A percentile compares a stretch with the other conserved stretches of the same genome.
phyloP scores from a whole-genome alignment of 2,888 invertebrate species.

The Epicampocera succincta region DNA sequence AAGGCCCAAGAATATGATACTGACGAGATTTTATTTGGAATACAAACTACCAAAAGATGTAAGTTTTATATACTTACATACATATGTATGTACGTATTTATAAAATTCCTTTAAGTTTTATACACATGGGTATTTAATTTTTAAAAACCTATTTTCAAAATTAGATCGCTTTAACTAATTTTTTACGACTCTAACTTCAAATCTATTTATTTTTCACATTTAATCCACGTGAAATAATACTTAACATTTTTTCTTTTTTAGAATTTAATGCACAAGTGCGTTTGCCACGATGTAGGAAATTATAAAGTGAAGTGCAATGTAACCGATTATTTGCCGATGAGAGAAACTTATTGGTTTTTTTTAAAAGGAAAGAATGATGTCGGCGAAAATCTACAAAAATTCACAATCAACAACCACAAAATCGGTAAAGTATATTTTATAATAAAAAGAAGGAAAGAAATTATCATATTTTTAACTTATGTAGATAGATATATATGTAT shows the following conservation, averaged over 20 bases:
- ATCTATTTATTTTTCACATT: too few species aligned
- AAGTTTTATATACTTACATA: conserved; percentile 40
- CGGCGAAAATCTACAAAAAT: conserved; percentile 83
- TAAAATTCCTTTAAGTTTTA: not conserved
- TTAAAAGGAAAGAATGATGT: conserved; percentile 84
- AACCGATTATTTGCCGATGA: conserved; percentile 48
- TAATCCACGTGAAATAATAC: too few species aligned
- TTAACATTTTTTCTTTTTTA: conserved; percentile 33
- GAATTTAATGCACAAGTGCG: conserved; percentile 57
- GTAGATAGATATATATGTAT: too few species aligned
- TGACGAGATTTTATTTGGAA: conserved; percentile 82
- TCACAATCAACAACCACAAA: conserved; percentile 84
- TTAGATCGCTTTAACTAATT: too few species aligned
- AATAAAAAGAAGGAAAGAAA: too few species aligned
- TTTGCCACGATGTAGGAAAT: conserved; percentile 15
- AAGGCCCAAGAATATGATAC: conserved; percentile 83
- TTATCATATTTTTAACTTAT: too few species aligned
- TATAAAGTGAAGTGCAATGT: conserved; percentile 59
- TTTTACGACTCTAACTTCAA: too few species aligned
- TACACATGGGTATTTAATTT: too few species aligned
- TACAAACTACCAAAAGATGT: conserved; percentile 63
- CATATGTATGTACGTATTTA: not conserved
- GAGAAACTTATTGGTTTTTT: conserved; percentile 82
- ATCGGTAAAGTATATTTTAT: conserved; percentile 69
- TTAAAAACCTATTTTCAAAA: too few species aligned